Percentiles rank a stretch among this genome's conserved stretches.
Conservation (phyloP, 2,797 vertebrate genomes). For the Neopelma chrysocephalum region DNA sequence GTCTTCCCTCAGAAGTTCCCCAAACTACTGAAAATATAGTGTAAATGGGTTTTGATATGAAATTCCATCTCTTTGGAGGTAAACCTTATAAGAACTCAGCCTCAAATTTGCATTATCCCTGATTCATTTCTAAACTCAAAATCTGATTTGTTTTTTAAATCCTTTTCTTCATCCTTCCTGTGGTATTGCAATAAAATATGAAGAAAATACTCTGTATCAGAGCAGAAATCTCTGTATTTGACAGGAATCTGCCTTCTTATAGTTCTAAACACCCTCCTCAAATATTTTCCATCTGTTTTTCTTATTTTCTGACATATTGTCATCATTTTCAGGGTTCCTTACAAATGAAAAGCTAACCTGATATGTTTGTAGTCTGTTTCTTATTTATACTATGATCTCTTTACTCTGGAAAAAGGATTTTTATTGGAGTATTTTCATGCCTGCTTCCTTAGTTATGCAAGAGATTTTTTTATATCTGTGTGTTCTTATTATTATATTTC, state of each 20-base stretch:
- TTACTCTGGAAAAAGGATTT: neutral
- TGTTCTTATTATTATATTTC: neutral
- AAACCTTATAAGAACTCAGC: neutral
- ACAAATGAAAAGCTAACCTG: neutral
- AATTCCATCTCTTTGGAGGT: neutral
- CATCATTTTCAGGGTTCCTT: neutral
- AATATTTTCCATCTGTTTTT: neutral
- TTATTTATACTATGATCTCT: neutral
- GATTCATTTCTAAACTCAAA: neutral
- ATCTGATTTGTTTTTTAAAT: neutral
- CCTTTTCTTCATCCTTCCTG: neutral
- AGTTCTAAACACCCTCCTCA: neutral
- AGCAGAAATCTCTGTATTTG: neutral
- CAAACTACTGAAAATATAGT: neutral
- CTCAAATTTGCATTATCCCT: neutral
- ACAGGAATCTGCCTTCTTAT: neutral
- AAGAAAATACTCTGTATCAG: neutral
- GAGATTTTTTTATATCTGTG: neutral
- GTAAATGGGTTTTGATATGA: neutral
- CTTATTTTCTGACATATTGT: neutral
- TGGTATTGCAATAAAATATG: neutral
- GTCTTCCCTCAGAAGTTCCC: neutral
- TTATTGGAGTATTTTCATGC: neutral
- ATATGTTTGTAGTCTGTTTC: neutral
- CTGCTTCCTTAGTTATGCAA: neutral